These are phyloP conservation scores for Bombus breviceps DNA, from an alignment of 1,140 invertebrate species.

Conservation along the genomic window DNA sequence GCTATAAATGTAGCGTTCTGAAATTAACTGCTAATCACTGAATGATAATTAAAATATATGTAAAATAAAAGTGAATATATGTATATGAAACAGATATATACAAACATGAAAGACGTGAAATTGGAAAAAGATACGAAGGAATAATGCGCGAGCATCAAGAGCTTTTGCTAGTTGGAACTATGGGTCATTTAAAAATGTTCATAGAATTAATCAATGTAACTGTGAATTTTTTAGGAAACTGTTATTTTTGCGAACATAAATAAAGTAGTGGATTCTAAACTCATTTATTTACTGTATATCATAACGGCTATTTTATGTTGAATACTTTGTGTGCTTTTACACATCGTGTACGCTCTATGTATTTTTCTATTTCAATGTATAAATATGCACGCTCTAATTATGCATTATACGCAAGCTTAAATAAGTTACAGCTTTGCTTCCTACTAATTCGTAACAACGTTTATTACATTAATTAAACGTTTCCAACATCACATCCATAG, in stretches of 20 bases:
- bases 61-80: background rate
- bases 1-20: background rate
- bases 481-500: background rate
- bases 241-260: too few relatives aligned
- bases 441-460: background rate
- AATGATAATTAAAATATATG: background rate
- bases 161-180: too few relatives aligned
- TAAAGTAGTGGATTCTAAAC: too few relatives aligned
- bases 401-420: background rate
- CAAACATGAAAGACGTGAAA: background rate
- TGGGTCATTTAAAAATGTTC: background rate
- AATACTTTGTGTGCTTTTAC: background rate
- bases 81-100: background rate
- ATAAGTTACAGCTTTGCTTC: background rate
- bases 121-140: background rate
- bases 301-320: background rate
- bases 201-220: background rate
- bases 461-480: background rate
- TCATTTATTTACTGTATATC: too few relatives aligned
- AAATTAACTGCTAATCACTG: background rate
- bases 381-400: background rate
- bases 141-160: background rate
- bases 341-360: background rate
- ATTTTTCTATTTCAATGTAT: background rate
- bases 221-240: too few relatives aligned